These are phyloP conservation scores for Pararge aegeria DNA, from an alignment of 1,140 invertebrate species.

Conservation along the genomic window DNA sequence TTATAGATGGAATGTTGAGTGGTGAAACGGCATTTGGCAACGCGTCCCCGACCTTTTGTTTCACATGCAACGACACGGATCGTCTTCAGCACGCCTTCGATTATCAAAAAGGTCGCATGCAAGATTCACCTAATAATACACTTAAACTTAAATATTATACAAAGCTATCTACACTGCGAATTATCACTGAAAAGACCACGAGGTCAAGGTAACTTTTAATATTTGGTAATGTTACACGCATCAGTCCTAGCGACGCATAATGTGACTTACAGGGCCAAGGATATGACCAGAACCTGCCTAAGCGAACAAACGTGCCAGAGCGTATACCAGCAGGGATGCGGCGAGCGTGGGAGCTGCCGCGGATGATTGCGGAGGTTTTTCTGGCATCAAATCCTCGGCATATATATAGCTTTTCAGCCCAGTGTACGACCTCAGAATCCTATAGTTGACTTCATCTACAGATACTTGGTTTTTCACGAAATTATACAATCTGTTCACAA, in stretches of 20 bases:
- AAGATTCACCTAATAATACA: conserved; percentile 26
- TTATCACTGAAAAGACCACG: conserved; percentile 67
- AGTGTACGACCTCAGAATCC: conserved; percentile 79
- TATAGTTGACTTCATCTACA: conserved; percentile 80
- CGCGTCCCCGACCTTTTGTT: conserved; percentile 61
- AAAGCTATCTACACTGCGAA: conserved; percentile 68
- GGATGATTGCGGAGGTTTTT: conserved; percentile 32
- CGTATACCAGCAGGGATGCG: conserved; percentile 49
- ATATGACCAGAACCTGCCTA: conserved; percentile 42
- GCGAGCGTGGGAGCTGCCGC: conserved; percentile 42
- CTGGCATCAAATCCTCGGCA: conserved; percentile 48
- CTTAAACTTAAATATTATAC: conserved; percentile 43
- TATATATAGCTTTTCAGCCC: conserved; percentile 84
- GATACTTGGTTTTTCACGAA: conserved; percentile 80
- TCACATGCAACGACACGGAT: conserved; percentile 38
- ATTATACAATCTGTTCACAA: conserved; percentile 84
- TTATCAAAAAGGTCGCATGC: conserved; percentile 41
- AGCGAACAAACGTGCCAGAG: conserved; percentile 55
- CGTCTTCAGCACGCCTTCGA: conserved; percentile 53
- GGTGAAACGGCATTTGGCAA: conserved; percentile 59
- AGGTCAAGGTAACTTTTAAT: conserved; percentile 76
- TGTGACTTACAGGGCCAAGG: conserved; percentile 36
- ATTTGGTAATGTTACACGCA: conserved; percentile 69
- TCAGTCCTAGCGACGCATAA: conserved; percentile 52
- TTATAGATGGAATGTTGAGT: conserved; percentile 59